phyloP scores from a whole-genome alignment of 2,888 invertebrate species.

The Poecilus cupreus region DNA sequence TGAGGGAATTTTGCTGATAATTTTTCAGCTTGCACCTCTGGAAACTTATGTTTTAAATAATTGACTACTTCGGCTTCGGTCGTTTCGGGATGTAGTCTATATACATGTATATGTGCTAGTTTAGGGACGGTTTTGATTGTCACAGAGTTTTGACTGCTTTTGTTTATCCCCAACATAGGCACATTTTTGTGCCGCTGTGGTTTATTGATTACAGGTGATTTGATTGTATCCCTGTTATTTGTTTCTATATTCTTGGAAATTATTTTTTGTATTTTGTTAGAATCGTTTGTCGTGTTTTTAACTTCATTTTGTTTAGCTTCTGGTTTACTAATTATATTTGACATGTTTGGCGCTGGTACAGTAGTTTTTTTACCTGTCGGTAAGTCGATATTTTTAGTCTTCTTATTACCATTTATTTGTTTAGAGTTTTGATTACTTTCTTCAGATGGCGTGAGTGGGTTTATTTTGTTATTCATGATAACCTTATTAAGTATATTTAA shows the following conservation, averaged over 20 bases:
- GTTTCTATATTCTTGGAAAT: too few species aligned
- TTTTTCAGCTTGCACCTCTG: too few species aligned
- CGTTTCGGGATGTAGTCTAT: neutral
- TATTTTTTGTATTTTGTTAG: neutral
- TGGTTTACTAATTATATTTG: too few species aligned
- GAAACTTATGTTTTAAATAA: neutral
- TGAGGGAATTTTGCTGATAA: too few species aligned
- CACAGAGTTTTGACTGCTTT: neutral
- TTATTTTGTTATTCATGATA: neutral
- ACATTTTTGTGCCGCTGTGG: neutral
- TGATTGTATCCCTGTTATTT: too few species aligned
- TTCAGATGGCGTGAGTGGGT: neutral
- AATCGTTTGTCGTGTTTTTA: neutral
- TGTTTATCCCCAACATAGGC: neutral
- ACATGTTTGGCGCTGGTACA: too few species aligned
- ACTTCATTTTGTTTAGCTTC: neutral
- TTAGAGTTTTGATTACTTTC: neutral
- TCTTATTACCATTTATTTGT: neutral
- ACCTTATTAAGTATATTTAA: neutral
- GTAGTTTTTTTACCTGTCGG: neutral
- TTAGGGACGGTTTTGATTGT: neutral
- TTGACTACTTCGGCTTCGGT: neutral
- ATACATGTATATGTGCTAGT: neutral
- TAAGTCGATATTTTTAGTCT: neutral
- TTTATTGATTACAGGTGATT: neutral